These are phyloP conservation scores for Pammene fasciana DNA, from an alignment of 2,888 invertebrate species.

Conservation along the genomic window DNA sequence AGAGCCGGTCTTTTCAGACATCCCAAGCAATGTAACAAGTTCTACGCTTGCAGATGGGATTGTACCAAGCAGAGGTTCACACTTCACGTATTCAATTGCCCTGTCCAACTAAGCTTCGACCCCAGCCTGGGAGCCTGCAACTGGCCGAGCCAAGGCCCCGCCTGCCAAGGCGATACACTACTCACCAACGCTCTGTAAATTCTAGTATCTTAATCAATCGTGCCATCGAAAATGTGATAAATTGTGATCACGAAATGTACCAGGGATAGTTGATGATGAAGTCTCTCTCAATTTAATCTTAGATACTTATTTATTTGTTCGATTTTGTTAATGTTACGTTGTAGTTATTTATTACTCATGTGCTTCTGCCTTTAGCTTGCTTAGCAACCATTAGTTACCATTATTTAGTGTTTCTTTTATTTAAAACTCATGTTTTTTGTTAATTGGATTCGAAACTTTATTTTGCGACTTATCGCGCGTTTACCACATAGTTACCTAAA, in stretches of 20 bases:
- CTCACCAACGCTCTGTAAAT: constrained; percentile 80
- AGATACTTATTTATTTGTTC: constrained; percentile 76
- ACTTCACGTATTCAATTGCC: constrained; percentile 90
- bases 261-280: constrained; percentile 54
- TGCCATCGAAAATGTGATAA: constrained; percentile 80
- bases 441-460: constrained; percentile 19
- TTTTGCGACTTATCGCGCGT: constrained; percentile 43
- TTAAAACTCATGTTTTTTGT: constrained; percentile 4
- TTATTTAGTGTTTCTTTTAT: constrained; percentile 18
- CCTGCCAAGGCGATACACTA: constrained; percentile 88
- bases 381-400: constrained; percentile 58
- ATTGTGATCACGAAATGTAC: constrained; percentile 65
- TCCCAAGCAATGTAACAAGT: constrained; percentile 91
- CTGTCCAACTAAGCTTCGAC: constrained; percentile 90
- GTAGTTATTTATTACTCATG: constrained; percentile 77
- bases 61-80: constrained; percentile 89
- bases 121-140: constrained; percentile 90
- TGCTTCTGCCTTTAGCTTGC: constrained; percentile 61
- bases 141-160: constrained; percentile 91
- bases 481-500: constrained; percentile 42
- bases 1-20: constrained; percentile 86
- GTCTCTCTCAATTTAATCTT: constrained; percentile 69
- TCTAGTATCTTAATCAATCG: constrained; percentile 56
- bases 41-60: constrained; percentile 92
- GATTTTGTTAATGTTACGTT: constrained; percentile 77